Percentiles rank a stretch among this genome's conserved stretches.
Conservation (phyloP, 2,797 vertebrate genomes). For the Hephaestus fuliginosus region DNA sequence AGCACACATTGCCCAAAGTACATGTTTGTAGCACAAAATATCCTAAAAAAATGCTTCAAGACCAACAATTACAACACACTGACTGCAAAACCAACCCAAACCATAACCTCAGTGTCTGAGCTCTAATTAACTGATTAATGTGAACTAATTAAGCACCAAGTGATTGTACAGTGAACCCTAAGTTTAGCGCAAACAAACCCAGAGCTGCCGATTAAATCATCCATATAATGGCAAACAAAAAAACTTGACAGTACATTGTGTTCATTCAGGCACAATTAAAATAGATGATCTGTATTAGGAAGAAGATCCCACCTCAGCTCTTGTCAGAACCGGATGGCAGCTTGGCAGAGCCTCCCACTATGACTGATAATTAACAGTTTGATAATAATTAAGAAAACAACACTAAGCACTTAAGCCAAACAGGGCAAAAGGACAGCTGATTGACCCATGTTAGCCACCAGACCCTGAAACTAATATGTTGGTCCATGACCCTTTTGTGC, state of each 20-base stretch:
- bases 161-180: neutral
- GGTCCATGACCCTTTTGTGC: constrained; percentile 16
- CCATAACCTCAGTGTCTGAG: neutral
- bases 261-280: neutral
- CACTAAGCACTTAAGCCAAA: neutral
- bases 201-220: constrained; percentile 8
- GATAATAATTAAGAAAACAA: neutral
- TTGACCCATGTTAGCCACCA: neutral
- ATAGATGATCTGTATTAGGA: neutral
- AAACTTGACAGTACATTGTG: neutral
- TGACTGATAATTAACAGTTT: neutral
- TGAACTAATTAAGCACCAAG: constrained; percentile 5
- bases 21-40: neutral
- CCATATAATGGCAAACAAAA: neutral
- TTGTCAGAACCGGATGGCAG: neutral
- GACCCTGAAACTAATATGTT: constrained; percentile 9
- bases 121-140: constrained; percentile 23
- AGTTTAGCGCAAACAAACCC: constrained; percentile 1
- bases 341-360: neutral
- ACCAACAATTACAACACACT: constrained; percentile 1
- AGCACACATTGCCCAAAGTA: neutral
- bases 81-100: neutral
- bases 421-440: neutral
- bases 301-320: neutral
- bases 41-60: neutral